Evolutionary conservation across 2,888 invertebrate genomes (phyloP), one percentile per base, ranked within the genome.

Genomic region (Caenorhabditis wallacei): DNA sequence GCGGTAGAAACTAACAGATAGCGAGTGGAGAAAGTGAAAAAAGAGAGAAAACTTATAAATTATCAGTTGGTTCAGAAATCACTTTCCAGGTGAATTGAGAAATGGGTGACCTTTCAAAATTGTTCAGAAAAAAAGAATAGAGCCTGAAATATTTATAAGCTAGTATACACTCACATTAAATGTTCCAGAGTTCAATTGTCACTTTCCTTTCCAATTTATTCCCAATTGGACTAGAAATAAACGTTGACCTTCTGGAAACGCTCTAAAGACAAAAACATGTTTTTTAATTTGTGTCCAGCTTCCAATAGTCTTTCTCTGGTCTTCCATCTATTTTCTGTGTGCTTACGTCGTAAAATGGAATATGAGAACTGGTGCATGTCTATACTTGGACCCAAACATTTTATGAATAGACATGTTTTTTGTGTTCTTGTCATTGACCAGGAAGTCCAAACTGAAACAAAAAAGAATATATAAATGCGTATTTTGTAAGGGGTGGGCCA

Each of bases 1-100:
- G 76, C 76, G 68, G 61, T 24, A 40, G 30, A 61, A 68, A 64
- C 35, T 68, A 66, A 68, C 68, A 68, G 76, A 76, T 76, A 76
- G 76, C 20, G 46, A 22, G 43, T 2, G 43, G n/a, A 18, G n/a
- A 26, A 37, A 48, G 54, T 46, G 69, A 30, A 16, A 59, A 71
- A 59, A 71, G 35, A 37, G 37, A 40, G 35, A 63, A 11, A 11
- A 16, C 26, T 43, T 46, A 24, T 71, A 37, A 35, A n/a, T 22
- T 35, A 63, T 37, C 30, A 7, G 3, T 63, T 54, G 51, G 74
- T 54, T 74, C 63, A 74, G 43, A 64, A 63, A 64, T 74, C 56
- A 56, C 40, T 57, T 56, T 57, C 30, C 59, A 59, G 59, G 59
- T 59, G 59, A 37, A 18, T 40, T 54, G 18, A 24, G 24, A 37